Evolutionary conservation across 2,888 invertebrate species (phyloP), one percentile per base, ranked within the genome.

Genomic region (Loripinus fragilis): DNA sequence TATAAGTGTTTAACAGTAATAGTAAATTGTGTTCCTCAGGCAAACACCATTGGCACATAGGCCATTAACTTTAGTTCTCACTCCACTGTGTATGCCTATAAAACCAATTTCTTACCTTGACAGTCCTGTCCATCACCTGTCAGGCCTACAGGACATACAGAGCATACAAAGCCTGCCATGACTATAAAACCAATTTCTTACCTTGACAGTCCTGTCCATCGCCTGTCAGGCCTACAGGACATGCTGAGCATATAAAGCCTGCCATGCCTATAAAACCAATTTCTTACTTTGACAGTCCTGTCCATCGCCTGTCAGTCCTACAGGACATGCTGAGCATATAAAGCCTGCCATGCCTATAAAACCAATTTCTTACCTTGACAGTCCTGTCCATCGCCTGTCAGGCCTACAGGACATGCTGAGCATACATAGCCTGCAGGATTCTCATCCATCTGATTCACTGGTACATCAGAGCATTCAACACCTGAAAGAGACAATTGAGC

Each of bases 131-230:
- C 89, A 74, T 88, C 74, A 17, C 89, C 89, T 0, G 50, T 69
- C 12, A 88, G 74, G 3, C 86, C 85, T 28, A 78, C 55, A 7
- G 89, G 89, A 72, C 89, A 89, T 0, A 84, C 35, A 41, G 75
- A 86, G 74, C 89, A 89, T 30, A 74, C 38, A 64, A 85, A 88
- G 10, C 85, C 86, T n/a, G n/a, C n/a, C n/a, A n/a, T n/a, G n/a
- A n/a, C n/a, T n/a, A n/a, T n/a, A n/a, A n/a, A n/a, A n/a, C n/a
- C n/a, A n/a, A n/a, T n/a, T n/a, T n/a, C n/a, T 42, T 77, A 85
- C 85, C 87, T 71, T 72, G 68, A 72, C 87, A 87, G 2, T 45
- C 64, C 23, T 66, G 71, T 8, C 89, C 89, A 74, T 88, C 74
- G 15, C 89, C 89, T 0, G 50, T 69, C 12, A 88, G 74, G 3